Evolutionary conservation across 2,797 vertebrate species (phyloP).

Genomic region (Poecilia picta): DNA sequence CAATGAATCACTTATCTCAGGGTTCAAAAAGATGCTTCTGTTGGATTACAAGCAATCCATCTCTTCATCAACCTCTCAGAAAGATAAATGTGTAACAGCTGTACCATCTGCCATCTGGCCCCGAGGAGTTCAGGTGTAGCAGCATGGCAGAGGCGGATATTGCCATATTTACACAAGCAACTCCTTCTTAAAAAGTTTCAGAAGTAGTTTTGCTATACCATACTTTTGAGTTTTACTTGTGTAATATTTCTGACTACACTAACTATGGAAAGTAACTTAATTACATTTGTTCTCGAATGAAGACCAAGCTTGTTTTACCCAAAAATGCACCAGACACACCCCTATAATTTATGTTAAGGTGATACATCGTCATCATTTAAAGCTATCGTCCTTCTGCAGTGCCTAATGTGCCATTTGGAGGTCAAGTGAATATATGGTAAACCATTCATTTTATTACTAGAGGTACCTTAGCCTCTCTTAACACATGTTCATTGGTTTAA

Average conservation of each 20-base stretch:
- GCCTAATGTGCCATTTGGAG: background rate
- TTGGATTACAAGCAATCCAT: background rate
- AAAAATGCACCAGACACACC: background rate
- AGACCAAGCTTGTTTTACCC: background rate
- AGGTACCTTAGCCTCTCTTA: background rate
- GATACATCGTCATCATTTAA: background rate
- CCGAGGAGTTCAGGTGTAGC: background rate
- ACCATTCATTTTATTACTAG: background rate
- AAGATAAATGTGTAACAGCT: background rate
- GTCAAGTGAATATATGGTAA: background rate
- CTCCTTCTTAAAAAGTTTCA: background rate
- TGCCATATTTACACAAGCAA: background rate
- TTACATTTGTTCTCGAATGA: background rate
- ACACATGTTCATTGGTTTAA: background rate
- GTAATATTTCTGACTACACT: background rate
- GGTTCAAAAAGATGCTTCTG: background rate
- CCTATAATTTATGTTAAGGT: background rate
- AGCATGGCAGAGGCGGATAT: background rate
- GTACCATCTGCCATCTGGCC: background rate
- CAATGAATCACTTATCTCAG: background rate
- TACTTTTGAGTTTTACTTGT: background rate
- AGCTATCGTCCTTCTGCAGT: background rate
- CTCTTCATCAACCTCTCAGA: background rate
- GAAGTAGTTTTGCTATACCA: background rate
- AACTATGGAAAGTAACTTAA: background rate